Conservation (phyloP, 2,113 vertebrate genomes). For the Tinamus guttatus region DNA sequence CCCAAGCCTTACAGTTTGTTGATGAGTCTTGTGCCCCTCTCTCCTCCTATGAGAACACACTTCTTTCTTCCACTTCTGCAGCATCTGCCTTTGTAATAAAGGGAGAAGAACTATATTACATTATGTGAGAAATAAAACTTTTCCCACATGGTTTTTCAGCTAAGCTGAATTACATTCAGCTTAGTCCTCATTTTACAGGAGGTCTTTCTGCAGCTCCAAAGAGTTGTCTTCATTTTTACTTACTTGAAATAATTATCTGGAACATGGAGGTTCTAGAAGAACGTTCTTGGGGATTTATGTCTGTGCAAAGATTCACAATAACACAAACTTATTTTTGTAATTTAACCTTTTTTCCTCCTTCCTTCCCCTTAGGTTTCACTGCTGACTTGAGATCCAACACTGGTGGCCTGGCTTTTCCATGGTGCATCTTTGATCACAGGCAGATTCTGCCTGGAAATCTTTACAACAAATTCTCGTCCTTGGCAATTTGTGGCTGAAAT, state of each 20-base stretch:
- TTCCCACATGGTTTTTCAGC: fast-evolving
- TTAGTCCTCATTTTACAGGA: too few species aligned
- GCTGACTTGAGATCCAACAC: conserved; percentile 47
- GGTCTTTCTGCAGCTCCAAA: not conserved
- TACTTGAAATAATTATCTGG: not conserved
- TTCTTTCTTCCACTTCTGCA: not conserved
- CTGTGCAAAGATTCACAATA: not conserved
- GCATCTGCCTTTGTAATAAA: not conserved
- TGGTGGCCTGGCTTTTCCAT: conserved; percentile 71
- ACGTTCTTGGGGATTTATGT: not conserved
- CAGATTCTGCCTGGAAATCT: conserved; percentile 71
- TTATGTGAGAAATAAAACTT: not conserved
- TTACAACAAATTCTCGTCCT: conserved; percentile 33
- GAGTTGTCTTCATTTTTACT: not conserved
- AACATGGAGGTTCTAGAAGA: not conserved
- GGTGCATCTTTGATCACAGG: conserved; percentile 65
- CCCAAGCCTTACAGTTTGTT: not conserved
- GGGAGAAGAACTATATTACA: not conserved
- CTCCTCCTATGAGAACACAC: not conserved
- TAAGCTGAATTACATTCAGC: not conserved
- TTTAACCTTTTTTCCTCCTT: not conserved
- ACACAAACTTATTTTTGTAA: not conserved
- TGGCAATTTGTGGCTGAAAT: conserved; percentile 55
- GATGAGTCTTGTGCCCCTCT: not conserved
- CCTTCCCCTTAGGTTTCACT: conserved; percentile 55